Evolutionary conservation across 1,140 invertebrate species (phyloP), one percentile per base, ranked within the genome.

Genomic region (Carposina sasakii): DNA sequence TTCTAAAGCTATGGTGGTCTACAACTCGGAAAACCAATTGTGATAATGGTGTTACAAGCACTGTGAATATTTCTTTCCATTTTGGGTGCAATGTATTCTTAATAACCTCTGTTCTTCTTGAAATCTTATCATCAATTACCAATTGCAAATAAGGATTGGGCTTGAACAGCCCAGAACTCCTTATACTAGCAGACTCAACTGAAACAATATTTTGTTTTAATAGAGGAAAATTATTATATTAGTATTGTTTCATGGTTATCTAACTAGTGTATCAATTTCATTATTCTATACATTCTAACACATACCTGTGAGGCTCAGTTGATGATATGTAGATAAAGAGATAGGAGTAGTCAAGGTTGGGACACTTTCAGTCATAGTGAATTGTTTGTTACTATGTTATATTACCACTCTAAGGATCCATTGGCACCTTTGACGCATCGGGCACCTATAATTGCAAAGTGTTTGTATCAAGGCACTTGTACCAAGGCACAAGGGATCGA

Each of bases 141-240:
- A 98, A 88, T 87, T 98, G 96, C 46, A 97, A 91, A 79, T 98
- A 99, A 36, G 96, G 94, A 87, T 96, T 96, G 43, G 96, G 96
- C 87, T 97, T 98, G 30, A 96, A 89, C 54, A 96, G 89, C 12
- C 89, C 89, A 65, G 87, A 89, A 63, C 89, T 89, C 58, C 90
- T 87, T 57, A 95, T 84, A 67, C 88, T 89, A 56, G 93, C 93
- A 69, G 90, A 90, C 87, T 94, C 93, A 86, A 94, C 93, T 96
- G 51, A 57, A 74, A 71, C n/a, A n/a, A 40, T 39, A 57, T n/a
- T n/a, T n/a, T n/a, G n/a, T n/a, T n/a, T n/a, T n/a, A n/a, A n/a
- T n/a, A n/a, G n/a, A n/a, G n/a, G n/a, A n/a, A n/a, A n/a, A n/a
- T n/a, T n/a, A n/a, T n/a, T n/a, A n/a, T n/a, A n/a, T n/a, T n/a